These are phyloP conservation scores for Cantharis nigra DNA, from an alignment of 2,888 invertebrate species.

Conservation along the genomic window DNA sequence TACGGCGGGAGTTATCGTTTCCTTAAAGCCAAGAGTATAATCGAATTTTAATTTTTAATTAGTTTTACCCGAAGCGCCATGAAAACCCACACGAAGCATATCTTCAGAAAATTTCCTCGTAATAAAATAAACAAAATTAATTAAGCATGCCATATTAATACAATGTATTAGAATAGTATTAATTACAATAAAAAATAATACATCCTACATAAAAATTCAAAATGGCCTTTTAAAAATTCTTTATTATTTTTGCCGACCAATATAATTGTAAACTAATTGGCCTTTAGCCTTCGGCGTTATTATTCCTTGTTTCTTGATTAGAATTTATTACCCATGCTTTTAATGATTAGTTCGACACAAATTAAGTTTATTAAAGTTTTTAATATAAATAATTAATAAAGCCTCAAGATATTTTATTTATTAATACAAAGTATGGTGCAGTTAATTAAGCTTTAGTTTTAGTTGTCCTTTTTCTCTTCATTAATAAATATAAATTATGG, in stretches of 20 bases:
- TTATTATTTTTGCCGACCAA: slow-evolving; percentile 40
- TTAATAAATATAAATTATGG: background rate
- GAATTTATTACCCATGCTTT: slow-evolving; percentile 45
- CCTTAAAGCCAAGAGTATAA: background rate
- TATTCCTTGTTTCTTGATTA: slow-evolving; percentile 44
- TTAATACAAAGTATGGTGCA: background rate
- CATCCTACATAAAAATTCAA: slow-evolving; percentile 21
- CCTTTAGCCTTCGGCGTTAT: slow-evolving; percentile 42
- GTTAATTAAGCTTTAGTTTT: background rate
- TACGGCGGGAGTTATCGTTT: background rate
- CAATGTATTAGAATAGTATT: background rate
- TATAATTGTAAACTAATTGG: slow-evolving; percentile 43
- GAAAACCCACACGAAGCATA: background rate
- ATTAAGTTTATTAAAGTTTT: slow-evolving; percentile 1
- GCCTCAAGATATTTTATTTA: background rate
- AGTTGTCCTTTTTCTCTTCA: background rate
- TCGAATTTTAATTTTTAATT: background rate
- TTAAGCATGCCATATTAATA: background rate
- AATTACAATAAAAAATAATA: background rate
- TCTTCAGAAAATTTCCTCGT: background rate
- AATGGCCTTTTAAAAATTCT: slow-evolving; percentile 24
- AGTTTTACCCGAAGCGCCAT: background rate
- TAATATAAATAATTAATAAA: slow-evolving; percentile 3
- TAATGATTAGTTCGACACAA: slow-evolving; percentile 3
- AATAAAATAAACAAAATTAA: background rate